Percentiles rank a stretch among this genome's conserved stretches.
phyloP scores from a whole-genome alignment of 2,797 vertebrate genomes.

The Selene dorsalis region DNA sequence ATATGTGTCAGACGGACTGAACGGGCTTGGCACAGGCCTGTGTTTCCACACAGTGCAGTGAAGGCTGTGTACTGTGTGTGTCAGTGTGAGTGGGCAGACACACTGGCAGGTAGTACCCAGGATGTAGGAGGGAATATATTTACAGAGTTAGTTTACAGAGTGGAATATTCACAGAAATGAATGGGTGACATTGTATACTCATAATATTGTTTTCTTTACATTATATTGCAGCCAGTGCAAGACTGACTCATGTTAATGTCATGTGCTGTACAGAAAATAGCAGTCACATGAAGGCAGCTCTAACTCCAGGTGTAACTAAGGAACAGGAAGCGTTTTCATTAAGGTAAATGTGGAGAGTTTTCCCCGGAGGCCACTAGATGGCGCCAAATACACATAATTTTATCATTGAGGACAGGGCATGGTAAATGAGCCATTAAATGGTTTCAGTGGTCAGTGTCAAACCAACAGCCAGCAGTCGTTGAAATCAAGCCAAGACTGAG shows the following conservation, averaged over 20 bases:
- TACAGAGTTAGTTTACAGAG: conserved; percentile 55
- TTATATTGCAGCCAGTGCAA: conserved; percentile 26
- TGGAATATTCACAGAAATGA: conserved; percentile 63
- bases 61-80: conserved; percentile 54
- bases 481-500: accelerated
- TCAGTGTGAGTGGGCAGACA: conserved; percentile 60
- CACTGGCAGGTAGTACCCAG: conserved; percentile 58
- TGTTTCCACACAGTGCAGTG: conserved; percentile 66
- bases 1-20: conserved; percentile 71
- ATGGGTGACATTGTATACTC: conserved; percentile 63
- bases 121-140: conserved; percentile 52
- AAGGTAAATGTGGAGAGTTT: neutral
- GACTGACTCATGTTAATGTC: conserved; percentile 32
- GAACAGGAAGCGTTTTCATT: neutral
- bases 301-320: conserved; percentile 36
- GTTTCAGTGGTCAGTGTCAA: neutral
- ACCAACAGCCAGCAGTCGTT: neutral
- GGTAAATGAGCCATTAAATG: neutral
- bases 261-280: conserved; percentile 8
- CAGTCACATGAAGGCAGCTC: conserved; percentile 5
- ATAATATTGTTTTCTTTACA: conserved; percentile 51
- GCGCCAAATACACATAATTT: conserved; percentile 10
- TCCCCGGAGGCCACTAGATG: conserved; percentile 58
- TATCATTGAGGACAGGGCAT: neutral
- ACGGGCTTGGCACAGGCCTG: conserved; percentile 54